Base-by-base conservation (phyloP, 2,113 vertebrate species). In the Phylloscopus whistleri region DNA sequence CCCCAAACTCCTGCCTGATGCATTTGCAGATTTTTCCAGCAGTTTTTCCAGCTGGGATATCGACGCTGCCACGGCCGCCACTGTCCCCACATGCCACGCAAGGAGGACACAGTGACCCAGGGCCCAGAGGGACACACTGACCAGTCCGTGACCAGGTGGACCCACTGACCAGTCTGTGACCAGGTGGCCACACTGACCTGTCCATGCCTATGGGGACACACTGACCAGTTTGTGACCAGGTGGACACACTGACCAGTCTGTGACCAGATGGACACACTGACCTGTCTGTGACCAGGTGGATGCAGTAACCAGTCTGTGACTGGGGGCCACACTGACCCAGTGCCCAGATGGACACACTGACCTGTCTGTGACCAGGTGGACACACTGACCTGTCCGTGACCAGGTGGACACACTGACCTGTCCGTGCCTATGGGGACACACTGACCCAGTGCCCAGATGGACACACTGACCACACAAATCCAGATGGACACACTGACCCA, bases 401-500 rank as follows among this genome's bases (percentile, higher is more conserved):
- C 49, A 53, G 18, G 17, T 0, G 30, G 14, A 23, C 27, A 39
- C 56, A 22, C 13, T 63, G 62, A 63, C 10, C 49, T 13, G 12
- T 51, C 51, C 5, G 15, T 51, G 49, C 2, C 26, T n/a, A n/a
- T n/a, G n/a, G n/a, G n/a, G n/a, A n/a, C n/a, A n/a, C n/a, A n/a
- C n/a, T n/a, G n/a, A n/a, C n/a, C n/a, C n/a, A n/a, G n/a, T n/a
- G n/a, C n/a, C n/a, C 52, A 55, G 26, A 17, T 1, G 39, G 20
- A 21, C 37, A 41, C 59, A 78, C 48, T 97, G 76, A 99, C 99
- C 63, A 2, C 41, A 43, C 41, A 43, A 43, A 43, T 31, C 23
- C 51, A 55, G 19, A 30, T 1, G 37, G 19, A 20, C 35, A 41
- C 58, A 78, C 37, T 97, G 76, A 99, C 99, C 26, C 7, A 49